A percentile compares a stretch with the other conserved stretches of the same genome.
phyloP scores from a whole-genome alignment of 2,797 vertebrate species.

The Microcaecilia unicolor region DNA sequence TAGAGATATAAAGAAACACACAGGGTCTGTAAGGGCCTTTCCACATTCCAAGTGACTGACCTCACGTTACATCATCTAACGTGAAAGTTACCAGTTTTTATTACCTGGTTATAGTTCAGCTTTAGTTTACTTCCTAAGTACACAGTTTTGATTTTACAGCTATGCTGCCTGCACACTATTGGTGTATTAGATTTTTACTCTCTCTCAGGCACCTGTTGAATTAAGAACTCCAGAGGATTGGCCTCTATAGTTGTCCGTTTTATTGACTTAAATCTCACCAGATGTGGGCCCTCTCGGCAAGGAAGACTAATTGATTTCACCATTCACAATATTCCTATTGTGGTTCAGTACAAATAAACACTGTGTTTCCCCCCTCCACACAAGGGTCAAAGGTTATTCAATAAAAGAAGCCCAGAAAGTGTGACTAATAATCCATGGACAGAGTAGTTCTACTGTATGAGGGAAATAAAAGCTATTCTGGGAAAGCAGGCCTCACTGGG shows the following conservation, averaged over 20 bases:
- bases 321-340: conserved; percentile 71
- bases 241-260: conserved; percentile 48
- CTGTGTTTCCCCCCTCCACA: conserved; percentile 24
- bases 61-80: too few species aligned
- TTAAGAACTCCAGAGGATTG: conserved; percentile 51
- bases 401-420: conserved; percentile 50
- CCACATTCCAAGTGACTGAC: conserved; percentile 20
- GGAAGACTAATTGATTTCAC: conserved; percentile 78
- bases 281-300: conserved; percentile 71
- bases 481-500: conserved; percentile 60
- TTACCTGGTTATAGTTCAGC: conserved; percentile 30
- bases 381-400: conserved; percentile 55
- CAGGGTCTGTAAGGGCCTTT: conserved; percentile 4
- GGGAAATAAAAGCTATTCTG: conserved; percentile 22
- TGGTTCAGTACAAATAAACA: conserved; percentile 62
- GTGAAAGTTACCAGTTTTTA: conserved; percentile 40
- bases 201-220: conserved; percentile 76
- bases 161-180: conserved; percentile 32
- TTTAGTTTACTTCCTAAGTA: conserved; percentile 44
- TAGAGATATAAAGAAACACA: too few species aligned
- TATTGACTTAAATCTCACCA: conserved; percentile 78
- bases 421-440: conserved; percentile 48
- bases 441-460: conserved; percentile 31
- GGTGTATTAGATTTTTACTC: conserved; percentile 54
- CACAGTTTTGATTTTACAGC: conserved; percentile 41